phyloP scores from a whole-genome alignment of 2,113 vertebrate species.

The Heterotis niloticus region DNA sequence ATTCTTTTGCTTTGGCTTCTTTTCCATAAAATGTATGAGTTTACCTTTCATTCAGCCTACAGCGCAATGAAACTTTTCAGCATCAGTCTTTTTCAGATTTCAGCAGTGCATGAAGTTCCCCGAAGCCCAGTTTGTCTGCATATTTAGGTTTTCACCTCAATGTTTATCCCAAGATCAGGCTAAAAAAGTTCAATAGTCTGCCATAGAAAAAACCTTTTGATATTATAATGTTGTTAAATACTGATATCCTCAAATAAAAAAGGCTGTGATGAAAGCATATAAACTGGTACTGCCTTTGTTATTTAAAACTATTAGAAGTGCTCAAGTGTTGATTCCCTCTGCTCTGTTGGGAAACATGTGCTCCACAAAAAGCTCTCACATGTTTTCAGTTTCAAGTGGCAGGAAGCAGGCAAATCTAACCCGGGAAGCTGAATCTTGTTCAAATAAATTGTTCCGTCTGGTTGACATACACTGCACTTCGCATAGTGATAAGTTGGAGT shows the following conservation, averaged over 20 bases:
- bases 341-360: constrained; percentile 37
- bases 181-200: neutral
- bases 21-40: neutral
- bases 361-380: constrained; percentile 17
- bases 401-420: constrained; percentile 38
- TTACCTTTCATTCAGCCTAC: neutral
- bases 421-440: constrained; percentile 15
- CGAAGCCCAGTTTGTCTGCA: neutral
- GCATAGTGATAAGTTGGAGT: neutral
- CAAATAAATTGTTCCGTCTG: constrained; percentile 18
- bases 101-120: neutral
- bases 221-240: constrained; percentile 16
- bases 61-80: neutral
- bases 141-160: constrained; percentile 21
- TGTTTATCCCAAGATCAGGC: constrained; percentile 10
- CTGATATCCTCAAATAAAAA: constrained; percentile 1
- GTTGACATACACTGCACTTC: neutral
- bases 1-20: too few relatives aligned
- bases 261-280: constrained; percentile 20
- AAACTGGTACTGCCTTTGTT: constrained; percentile 15
- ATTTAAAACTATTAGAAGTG: constrained; percentile 22
- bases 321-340: constrained; percentile 19
- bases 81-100: neutral
- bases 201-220: neutral
- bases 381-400: constrained; percentile 14